A percentile compares a stretch with the other conserved stretches of the same genome.
phyloP scores from a whole-genome alignment of 2,797 vertebrate species.

The Chrysolophus pictus region DNA sequence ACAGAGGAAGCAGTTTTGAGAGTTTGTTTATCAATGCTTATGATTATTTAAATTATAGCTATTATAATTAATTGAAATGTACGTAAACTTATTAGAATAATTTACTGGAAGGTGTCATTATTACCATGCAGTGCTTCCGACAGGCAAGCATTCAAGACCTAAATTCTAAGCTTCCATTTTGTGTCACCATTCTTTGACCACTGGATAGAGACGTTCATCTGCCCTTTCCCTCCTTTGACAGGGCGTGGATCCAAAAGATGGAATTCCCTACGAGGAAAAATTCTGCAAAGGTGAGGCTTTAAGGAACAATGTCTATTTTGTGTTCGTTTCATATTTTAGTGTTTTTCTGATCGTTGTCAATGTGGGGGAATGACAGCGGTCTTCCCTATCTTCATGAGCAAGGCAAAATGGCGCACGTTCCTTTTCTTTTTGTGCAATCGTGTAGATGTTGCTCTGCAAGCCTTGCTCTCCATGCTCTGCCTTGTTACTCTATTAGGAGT shows the following conservation, averaged over 20 bases:
- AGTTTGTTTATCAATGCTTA: slow-evolving; percentile 8
- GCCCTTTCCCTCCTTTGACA: slow-evolving; percentile 57
- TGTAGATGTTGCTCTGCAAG: neutral
- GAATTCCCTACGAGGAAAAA: slow-evolving; percentile 82
- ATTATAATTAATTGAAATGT: slow-evolving; percentile 15
- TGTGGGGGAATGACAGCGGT: neutral
- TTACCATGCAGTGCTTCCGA: neutral
- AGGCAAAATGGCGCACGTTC: neutral
- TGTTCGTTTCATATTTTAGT: neutral
- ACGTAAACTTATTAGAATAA: neutral
- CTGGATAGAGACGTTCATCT: neutral
- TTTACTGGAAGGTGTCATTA: neutral
- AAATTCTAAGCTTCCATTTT: neutral
- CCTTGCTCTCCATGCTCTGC: rapidly evolving
- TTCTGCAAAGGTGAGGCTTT: slow-evolving; percentile 80
- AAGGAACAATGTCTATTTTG: neutral
- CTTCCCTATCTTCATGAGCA: neutral
- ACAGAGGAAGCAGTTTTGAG: neutral
- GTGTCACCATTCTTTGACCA: neutral
- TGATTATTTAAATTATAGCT: slow-evolving; percentile 41
- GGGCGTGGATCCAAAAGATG: slow-evolving; percentile 81
- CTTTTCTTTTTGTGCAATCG: neutral
- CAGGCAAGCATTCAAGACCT: neutral
- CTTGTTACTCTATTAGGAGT: neutral
- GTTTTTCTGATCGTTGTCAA: neutral